Evolutionary conservation across 1,140 invertebrate species (phyloP).

Genomic region (Zaprionus africanus): DNA sequence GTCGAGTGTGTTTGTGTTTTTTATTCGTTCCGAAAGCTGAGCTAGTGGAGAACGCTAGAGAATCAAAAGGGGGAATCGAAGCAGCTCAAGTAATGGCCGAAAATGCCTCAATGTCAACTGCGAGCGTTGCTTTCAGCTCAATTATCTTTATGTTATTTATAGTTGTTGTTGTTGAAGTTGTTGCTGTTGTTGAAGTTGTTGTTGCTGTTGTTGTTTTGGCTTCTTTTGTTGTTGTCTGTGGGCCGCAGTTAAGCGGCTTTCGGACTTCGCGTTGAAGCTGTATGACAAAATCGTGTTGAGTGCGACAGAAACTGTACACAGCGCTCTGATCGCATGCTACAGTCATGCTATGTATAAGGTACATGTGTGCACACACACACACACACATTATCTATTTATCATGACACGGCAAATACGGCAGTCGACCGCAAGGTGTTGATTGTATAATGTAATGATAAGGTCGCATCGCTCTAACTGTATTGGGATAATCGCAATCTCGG

Average conservation of each 20-base stretch:
- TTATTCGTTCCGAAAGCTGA: conserved; percentile 23
- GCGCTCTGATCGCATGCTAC: conserved; percentile 16
- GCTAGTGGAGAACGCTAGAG: not conserved
- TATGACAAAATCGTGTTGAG: conserved; percentile 38
- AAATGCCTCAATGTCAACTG: conserved; percentile 62
- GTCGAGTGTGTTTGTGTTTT: not conserved
- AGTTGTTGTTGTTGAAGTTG: conserved; percentile 18
- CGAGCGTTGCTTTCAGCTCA: conserved; percentile 61
- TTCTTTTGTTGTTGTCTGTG: not conserved
- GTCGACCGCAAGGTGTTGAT: conserved; percentile 24
- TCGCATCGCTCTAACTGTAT: conserved; percentile 8
- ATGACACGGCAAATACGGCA: conserved; percentile 50
- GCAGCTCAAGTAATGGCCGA: conserved; percentile 20
- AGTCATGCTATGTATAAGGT: conserved; percentile 16
- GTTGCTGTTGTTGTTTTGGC: not conserved
- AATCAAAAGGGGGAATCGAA: not conserved
- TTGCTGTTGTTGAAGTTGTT: conserved; percentile 25
- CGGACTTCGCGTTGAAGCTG: conserved; percentile 22
- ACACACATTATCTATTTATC: not conserved
- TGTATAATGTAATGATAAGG: conserved; percentile 26
- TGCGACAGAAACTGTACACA: conserved; percentile 12
- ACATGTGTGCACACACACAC: not conserved
- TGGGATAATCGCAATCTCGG: not conserved
- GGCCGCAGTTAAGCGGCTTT: conserved; percentile 61
- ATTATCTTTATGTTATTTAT: conserved; percentile 46